These are phyloP conservation scores for Chrysotoxum bicinctum DNA, from an alignment of 2,888 invertebrate genomes.

Conservation along the genomic window DNA sequence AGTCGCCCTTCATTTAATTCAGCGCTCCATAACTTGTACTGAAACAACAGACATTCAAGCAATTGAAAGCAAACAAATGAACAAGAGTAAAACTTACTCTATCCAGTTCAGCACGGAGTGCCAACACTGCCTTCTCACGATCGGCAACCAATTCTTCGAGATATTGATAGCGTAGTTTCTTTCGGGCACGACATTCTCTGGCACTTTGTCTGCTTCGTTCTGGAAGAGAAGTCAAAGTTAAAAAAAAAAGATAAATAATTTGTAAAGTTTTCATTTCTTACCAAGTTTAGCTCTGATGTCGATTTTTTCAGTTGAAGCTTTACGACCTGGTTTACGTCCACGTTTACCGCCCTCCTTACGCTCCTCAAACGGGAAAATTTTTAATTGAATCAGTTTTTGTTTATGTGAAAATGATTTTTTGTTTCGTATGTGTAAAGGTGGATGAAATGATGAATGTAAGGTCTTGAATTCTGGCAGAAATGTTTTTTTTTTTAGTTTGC, in stretches of 20 bases:
- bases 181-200: constrained; percentile 97
- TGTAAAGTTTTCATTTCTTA: constrained; percentile 78
- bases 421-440: background rate
- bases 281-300: constrained; percentile 97
- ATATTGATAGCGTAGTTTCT: constrained; percentile 98
- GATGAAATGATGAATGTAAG: background rate
- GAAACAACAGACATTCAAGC: constrained; percentile 77
- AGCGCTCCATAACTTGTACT: constrained; percentile 91
- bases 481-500: no score
- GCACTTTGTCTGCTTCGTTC: constrained; percentile 98
- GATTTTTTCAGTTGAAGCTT: constrained; percentile 92
- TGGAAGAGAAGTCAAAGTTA: constrained; percentile 77
- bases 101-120: constrained; percentile 93
- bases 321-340: constrained; percentile 93
- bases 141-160: constrained; percentile 96
- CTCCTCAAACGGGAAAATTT: constrained; percentile 76
- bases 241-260: background rate
- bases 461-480: background rate
- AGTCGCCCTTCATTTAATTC: constrained; percentile 91
- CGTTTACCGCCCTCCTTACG: constrained; percentile 92
- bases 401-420: background rate
- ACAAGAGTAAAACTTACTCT: constrained; percentile 84
- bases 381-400: constrained; percentile 21
- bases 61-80: background rate
- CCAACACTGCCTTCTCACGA: constrained; percentile 94